Base-by-base conservation (phyloP, 1,140 invertebrate species). In the Nephotettix cincticeps region DNA sequence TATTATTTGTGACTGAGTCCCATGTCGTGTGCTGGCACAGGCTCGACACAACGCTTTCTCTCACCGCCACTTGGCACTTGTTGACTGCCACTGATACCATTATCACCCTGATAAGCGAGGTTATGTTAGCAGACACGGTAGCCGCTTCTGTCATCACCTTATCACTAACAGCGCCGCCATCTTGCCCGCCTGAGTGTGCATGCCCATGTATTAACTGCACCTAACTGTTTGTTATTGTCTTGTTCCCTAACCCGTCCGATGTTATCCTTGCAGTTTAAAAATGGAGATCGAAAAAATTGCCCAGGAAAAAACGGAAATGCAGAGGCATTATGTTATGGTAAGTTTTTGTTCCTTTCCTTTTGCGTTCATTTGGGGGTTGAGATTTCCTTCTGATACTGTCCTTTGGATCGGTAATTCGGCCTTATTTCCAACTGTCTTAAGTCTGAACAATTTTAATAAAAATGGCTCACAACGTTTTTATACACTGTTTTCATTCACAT, bases 271-370 rank as follows among this genome's bases (percentile, higher is more conserved):
- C 75, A 93, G 91, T 83, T 87, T 93, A 78, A 94, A 94, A 88
- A 86, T 94, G 85, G 92, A 94, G 88, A 93, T 91, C 85, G 96
- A 99, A 86, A 99, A 99, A 86, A 85, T 99, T 80, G 93, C 93
- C 72, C 94, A 92, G 84, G 97, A 99, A 84, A 99, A 99, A 89
- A 97, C 95, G 75, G 95, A 98, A 88, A 98, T 97, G 90, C 95
- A 97, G 84, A 89, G 95, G 83, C 95, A 98, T 89, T 98, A 97
- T 86, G 95, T 97, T 77, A 98, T 98, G 96, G 95, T 97, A 88
- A 93, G 90, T 88, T 43, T 30, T 1, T 67, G 13, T 61, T 61
- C n/a, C n/a, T n/a, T n/a, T n/a, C n/a, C n/a, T n/a, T n/a, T n/a
- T n/a, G n/a, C n/a, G 25, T 61, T 61, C 6, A 23, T 51, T 51